These are phyloP conservation scores for Eugnorisma glareosa DNA, from an alignment of 2,888 invertebrate species.

Conservation along the genomic window DNA sequence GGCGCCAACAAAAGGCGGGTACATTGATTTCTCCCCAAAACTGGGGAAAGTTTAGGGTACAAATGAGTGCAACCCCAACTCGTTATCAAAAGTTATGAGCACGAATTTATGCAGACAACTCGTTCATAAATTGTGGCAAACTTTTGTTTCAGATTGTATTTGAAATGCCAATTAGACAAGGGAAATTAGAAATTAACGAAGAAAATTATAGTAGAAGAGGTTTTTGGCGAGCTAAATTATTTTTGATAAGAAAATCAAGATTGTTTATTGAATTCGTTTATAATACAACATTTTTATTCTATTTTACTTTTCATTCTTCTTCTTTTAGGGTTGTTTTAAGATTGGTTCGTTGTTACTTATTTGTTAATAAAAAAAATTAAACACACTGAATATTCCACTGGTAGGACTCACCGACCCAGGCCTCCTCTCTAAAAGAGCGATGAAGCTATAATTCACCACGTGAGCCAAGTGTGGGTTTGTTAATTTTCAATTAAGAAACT, in stretches of 20 bases:
- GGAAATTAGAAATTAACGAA: slow-evolving; percentile 51
- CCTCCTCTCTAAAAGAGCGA: neutral
- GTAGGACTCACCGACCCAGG: neutral
- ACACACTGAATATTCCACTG: neutral
- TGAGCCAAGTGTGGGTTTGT: neutral
- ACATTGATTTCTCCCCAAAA: slow-evolving; percentile 57
- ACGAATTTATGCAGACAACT: slow-evolving; percentile 64
- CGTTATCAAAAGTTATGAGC: slow-evolving; percentile 63
- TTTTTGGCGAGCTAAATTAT: slow-evolving; percentile 1
- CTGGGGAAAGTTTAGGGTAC: slow-evolving; percentile 46
- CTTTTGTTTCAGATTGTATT: slow-evolving; percentile 57
- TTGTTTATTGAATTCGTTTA: neutral
- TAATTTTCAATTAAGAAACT: neutral
- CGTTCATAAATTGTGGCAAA: slow-evolving; percentile 61
- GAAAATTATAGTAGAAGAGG: slow-evolving; percentile 23
- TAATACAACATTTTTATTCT: neutral
- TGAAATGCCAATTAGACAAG: slow-evolving; percentile 51
- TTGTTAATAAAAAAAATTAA: neutral
- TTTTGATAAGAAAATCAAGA: neutral
- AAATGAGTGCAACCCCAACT: slow-evolving; percentile 62
- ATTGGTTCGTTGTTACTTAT: neutral
- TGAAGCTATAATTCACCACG: neutral
- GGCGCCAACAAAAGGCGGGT: slow-evolving; percentile 33
- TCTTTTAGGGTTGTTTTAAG: neutral
- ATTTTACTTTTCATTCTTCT: neutral